A percentile compares a stretch with the other conserved stretches of the same genome.
Evolutionary conservation across 2,888 invertebrate species (phyloP).

Genomic region (Marasmarcha lunaedactyla): DNA sequence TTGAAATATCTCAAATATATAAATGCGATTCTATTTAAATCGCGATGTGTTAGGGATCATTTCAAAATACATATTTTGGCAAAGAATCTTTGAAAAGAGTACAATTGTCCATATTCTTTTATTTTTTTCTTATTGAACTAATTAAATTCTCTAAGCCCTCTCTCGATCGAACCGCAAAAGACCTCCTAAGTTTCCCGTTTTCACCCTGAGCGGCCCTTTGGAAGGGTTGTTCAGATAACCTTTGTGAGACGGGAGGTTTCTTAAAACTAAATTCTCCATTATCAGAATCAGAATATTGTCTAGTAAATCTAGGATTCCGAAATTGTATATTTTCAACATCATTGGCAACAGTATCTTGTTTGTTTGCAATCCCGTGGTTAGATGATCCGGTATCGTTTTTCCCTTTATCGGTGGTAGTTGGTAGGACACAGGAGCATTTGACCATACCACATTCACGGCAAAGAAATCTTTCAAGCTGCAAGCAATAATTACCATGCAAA

Average conservation of each 20-base stretch:
- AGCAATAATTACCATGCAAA: constrained; percentile 73
- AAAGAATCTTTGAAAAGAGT: too few relatives aligned
- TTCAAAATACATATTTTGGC: too few relatives aligned
- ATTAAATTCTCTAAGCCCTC: constrained; percentile 57
- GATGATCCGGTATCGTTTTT: constrained; percentile 17
- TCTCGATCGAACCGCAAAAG: constrained; percentile 54
- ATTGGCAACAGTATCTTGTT: constrained; percentile 12
- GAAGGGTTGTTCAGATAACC: constrained; percentile 42
- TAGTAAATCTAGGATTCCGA: constrained; percentile 28
- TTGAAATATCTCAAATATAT: too few relatives aligned
- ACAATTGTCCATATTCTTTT: too few relatives aligned
- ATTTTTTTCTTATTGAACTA: constrained; percentile 16
- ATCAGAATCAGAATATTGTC: constrained; percentile 38
- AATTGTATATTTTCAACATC: constrained; percentile 34
- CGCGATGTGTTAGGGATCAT: too few relatives aligned
- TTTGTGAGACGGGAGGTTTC: constrained; percentile 21
- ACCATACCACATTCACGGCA: constrained; percentile 78
- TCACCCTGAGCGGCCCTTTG: constrained; percentile 36
- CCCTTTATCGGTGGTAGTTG: constrained; percentile 20
- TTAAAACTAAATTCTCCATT: constrained; percentile 18
- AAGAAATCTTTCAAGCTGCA: constrained; percentile 80
- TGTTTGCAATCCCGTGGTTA: background rate
- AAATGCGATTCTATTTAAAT: too few relatives aligned
- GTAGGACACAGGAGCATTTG: constrained; percentile 71
- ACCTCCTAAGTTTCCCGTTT: constrained; percentile 49